These are phyloP conservation scores for Temnopleurus reevesii DNA, from an alignment of 53 echinoderm and acorn worm species.

Conservation along the genomic window DNA sequence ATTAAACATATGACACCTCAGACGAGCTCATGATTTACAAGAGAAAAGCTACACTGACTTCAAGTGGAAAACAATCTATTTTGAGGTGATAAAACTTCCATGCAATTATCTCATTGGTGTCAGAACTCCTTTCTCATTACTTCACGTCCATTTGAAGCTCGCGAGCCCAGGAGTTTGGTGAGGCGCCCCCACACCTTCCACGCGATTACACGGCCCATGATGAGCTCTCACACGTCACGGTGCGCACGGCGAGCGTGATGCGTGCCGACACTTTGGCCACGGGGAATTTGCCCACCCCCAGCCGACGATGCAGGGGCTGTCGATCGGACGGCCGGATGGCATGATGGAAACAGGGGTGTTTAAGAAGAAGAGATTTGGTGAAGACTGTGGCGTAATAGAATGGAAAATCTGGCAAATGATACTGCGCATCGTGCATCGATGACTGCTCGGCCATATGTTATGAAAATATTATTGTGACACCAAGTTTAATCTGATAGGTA, in stretches of 20 bases:
- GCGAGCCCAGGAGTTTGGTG: background rate
- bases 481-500: constrained; percentile 6
- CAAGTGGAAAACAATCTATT: constrained; percentile 49
- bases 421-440: constrained; percentile 9
- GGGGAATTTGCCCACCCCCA: constrained; percentile 5
- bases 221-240: constrained; percentile 52
- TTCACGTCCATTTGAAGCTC: constrained; percentile 26
- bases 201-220: constrained; percentile 54
- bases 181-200: constrained; percentile 57
- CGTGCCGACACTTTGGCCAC: constrained; percentile 19
- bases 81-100: constrained; percentile 34
- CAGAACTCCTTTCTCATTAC: constrained; percentile 53
- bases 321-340: constrained; percentile 10
- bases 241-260: constrained; percentile 50
- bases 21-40: constrained; percentile 6
- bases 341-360: background rate
- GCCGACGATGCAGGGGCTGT: background rate
- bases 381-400: constrained; percentile 28
- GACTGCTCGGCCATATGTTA: constrained; percentile 32
- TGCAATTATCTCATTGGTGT: constrained; percentile 51
- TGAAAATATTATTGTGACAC: constrained; percentile 22
- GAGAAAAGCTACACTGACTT: background rate
- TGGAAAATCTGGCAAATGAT: constrained; percentile 36
- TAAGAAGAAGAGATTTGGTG: background rate
- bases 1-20: background rate